These are phyloP conservation scores for Apis cerana DNA, from an alignment of 1,140 invertebrate species.

Conservation along the genomic window DNA sequence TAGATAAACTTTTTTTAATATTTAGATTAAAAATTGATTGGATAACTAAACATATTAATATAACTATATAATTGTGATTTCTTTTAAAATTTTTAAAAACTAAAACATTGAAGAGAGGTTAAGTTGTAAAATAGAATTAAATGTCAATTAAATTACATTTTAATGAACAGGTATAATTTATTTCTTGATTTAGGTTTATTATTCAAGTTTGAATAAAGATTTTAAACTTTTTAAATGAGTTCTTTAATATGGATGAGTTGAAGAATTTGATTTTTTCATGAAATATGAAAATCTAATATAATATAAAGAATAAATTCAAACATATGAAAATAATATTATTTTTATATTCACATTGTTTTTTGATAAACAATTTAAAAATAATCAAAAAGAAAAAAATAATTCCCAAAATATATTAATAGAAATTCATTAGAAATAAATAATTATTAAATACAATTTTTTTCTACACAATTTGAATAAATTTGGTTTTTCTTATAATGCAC, in stretches of 20 bases:
- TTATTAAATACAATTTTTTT: background rate
- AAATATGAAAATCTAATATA: background rate
- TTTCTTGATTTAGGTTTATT: background rate
- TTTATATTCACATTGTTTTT: background rate
- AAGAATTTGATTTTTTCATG: background rate
- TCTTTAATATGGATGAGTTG: background rate
- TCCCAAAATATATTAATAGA: background rate
- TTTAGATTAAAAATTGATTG: too few relatives aligned
- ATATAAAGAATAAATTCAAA: background rate
- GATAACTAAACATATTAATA: too few relatives aligned
- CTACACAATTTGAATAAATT: background rate
- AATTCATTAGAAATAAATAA: background rate
- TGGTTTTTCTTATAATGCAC: too few relatives aligned
- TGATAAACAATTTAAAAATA: too few relatives aligned
- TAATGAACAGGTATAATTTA: too few relatives aligned
- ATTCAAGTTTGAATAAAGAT: background rate
- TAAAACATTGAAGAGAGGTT: too few relatives aligned
- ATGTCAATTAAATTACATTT: too few relatives aligned
- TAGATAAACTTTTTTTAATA: too few relatives aligned
- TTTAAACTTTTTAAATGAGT: background rate
- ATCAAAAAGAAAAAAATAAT: background rate
- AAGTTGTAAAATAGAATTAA: too few relatives aligned
- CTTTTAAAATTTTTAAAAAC: too few relatives aligned
- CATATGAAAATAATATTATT: background rate
- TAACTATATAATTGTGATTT: too few relatives aligned